A percentile compares a stretch with the other conserved stretches of the same genome.
phyloP scores from a whole-genome alignment of 2,797 vertebrate species.

The Hemibagrus guttatus region DNA sequence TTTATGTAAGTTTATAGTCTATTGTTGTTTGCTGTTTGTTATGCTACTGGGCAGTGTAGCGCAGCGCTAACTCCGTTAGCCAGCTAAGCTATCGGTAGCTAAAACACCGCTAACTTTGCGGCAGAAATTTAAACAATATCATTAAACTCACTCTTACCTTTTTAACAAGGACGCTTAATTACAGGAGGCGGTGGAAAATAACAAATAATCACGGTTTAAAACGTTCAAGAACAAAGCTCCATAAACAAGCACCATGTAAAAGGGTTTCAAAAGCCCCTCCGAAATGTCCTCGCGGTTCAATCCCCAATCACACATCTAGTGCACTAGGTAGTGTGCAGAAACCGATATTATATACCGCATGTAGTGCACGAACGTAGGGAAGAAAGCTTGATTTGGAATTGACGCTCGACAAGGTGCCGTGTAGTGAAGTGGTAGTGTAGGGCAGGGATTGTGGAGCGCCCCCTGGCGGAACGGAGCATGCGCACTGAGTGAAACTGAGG shows the following conservation, averaged over 20 bases:
- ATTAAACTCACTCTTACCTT: not conserved
- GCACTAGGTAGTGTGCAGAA: not conserved
- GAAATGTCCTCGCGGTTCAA: not conserved
- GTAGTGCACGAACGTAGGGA: not conserved
- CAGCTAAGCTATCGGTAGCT: not conserved
- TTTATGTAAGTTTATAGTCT: too few species aligned
- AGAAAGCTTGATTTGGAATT: not conserved
- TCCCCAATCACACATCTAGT: slow-evolving; percentile 2
- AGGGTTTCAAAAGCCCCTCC: slow-evolving; percentile 12
- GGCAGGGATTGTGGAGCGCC: not conserved
- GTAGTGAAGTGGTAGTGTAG: not conserved
- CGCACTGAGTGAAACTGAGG: not conserved
- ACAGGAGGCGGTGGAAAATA: not conserved
- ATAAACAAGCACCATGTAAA: too few species aligned
- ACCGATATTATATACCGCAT: fast-evolving
- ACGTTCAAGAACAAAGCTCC: not conserved
- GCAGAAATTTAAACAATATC: not conserved
- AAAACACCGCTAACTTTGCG: not conserved
- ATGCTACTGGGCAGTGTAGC: not conserved
- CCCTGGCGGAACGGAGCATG: slow-evolving; percentile 3
- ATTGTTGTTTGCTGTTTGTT: not conserved
- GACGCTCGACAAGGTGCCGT: not conserved
- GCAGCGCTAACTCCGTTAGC: not conserved
- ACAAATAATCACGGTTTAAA: not conserved
- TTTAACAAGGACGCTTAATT: not conserved